Percentiles rank a stretch among this genome's conserved stretches.
phyloP scores from a whole-genome alignment of 2,888 invertebrate species.

The Tenodera sinensis region DNA sequence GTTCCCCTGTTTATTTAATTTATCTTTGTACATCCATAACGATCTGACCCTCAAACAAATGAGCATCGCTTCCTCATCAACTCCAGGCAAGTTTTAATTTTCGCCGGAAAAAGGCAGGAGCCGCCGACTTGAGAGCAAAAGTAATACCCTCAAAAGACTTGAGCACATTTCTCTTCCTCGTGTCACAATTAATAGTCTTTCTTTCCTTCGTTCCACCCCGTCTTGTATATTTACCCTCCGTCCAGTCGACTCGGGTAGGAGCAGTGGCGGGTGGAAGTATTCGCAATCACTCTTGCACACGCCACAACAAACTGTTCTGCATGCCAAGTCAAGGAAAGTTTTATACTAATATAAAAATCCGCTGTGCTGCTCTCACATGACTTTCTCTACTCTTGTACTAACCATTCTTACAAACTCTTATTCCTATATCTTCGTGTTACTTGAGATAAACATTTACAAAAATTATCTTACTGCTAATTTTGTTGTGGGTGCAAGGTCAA shows the following conservation, averaged over 20 bases:
- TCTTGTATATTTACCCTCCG: not conserved
- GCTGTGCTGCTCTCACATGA: too few species aligned
- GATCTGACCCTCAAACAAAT: not conserved
- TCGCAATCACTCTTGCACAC: too few species aligned
- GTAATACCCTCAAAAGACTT: not conserved
- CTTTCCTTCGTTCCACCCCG: not conserved
- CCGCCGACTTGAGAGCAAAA: not conserved
- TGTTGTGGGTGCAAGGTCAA: too few species aligned
- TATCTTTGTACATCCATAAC: not conserved
- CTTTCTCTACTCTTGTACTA: too few species aligned
- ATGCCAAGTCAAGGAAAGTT: too few species aligned
- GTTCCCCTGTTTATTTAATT: not conserved
- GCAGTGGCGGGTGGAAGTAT: not conserved
- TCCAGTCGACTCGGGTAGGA: not conserved
- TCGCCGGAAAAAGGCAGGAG: not conserved
- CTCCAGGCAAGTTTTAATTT: not conserved
- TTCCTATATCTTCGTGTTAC: too few species aligned
- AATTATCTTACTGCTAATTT: too few species aligned
- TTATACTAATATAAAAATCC: too few species aligned
- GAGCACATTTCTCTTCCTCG: not conserved
- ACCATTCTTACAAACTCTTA: too few species aligned
- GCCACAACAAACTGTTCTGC: too few species aligned
- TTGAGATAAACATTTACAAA: too few species aligned
- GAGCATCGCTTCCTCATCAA: not conserved
- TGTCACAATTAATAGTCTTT: not conserved